Conservation (phyloP, 2,888 invertebrate genomes). For the Shargacucullia verbasci region DNA sequence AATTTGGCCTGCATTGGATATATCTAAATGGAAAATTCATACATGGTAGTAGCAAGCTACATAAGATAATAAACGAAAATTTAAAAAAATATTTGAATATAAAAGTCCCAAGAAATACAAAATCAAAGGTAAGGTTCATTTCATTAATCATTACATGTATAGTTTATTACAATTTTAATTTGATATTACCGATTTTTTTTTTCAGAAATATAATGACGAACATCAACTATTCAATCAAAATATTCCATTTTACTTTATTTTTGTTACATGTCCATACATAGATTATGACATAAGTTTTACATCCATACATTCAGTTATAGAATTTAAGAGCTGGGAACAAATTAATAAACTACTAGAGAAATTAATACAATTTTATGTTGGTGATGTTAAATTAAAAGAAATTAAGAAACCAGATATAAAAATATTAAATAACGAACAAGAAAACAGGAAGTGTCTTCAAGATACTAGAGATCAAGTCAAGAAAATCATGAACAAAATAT, state of each 20-base stretch:
- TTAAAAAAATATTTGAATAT: conserved; percentile 59
- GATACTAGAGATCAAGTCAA: conserved; percentile 74
- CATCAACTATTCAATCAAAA: conserved; percentile 47
- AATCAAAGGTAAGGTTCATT: conserved; percentile 62
- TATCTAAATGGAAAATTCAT: conserved; percentile 91
- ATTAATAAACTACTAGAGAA: conserved; percentile 74
- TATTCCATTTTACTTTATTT: conserved; percentile 85
- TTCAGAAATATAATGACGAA: conserved; percentile 58
- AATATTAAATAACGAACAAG: conserved; percentile 11
- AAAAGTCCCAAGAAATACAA: conserved; percentile 52
- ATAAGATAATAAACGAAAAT: conserved; percentile 67
- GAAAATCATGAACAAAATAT: conserved; percentile 78
- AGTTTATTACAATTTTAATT: background rate
- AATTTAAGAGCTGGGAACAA: conserved; percentile 88
- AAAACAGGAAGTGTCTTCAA: conserved; percentile 30
- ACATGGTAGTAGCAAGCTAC: conserved; percentile 77
- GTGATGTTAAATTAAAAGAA: conserved; percentile 64
- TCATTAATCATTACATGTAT: background rate
- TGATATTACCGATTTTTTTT: conserved; percentile 23
- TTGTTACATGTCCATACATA: conserved; percentile 86
- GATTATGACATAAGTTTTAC: conserved; percentile 87
- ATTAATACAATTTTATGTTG: conserved; percentile 71
- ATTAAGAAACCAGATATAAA: conserved; percentile 37
- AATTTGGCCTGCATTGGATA: conserved; percentile 83
- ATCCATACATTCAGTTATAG: conserved; percentile 82